Conservation (phyloP, 2,888 invertebrate genomes). For the Apodemia duryi region DNA sequence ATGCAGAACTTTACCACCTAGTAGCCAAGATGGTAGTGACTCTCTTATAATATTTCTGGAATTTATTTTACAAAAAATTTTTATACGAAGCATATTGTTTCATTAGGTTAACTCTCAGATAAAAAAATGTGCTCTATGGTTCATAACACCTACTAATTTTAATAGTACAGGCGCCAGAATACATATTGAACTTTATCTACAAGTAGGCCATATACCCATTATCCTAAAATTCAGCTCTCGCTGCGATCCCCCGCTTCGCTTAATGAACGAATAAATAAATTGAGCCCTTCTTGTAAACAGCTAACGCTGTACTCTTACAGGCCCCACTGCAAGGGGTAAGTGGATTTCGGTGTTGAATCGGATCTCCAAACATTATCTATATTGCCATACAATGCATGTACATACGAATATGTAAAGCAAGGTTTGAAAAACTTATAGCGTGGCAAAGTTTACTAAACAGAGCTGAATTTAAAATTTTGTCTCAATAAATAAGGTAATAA, state of each 20-base stretch:
- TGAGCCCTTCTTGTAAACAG: conserved; percentile 72
- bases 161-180: conserved; percentile 37
- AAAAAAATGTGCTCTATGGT: neutral
- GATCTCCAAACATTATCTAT: conserved; percentile 57
- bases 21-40: too few species aligned
- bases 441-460: too few species aligned
- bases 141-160: conserved; percentile 20
- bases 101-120: too few species aligned
- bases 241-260: conserved; percentile 64
- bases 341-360: conserved; percentile 75
- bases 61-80: too few species aligned
- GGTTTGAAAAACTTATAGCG: neutral
- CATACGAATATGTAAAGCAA: conserved; percentile 10
- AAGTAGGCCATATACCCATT: conserved; percentile 50
- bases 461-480: too few species aligned
- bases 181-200: conserved; percentile 37
- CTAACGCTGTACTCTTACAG: conserved; percentile 55
- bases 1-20: too few species aligned
- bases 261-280: conserved; percentile 78
- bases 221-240: conserved; percentile 73
- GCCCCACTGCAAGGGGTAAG: conserved; percentile 74
- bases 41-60: too few species aligned
- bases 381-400: conserved; percentile 19
- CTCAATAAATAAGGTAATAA: too few species aligned
- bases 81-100: too few species aligned